Percentiles rank a stretch among this genome's conserved stretches.
Evolutionary conservation across 1,140 invertebrate genomes (phyloP).

Genomic region (Drosophila willistoni): DNA sequence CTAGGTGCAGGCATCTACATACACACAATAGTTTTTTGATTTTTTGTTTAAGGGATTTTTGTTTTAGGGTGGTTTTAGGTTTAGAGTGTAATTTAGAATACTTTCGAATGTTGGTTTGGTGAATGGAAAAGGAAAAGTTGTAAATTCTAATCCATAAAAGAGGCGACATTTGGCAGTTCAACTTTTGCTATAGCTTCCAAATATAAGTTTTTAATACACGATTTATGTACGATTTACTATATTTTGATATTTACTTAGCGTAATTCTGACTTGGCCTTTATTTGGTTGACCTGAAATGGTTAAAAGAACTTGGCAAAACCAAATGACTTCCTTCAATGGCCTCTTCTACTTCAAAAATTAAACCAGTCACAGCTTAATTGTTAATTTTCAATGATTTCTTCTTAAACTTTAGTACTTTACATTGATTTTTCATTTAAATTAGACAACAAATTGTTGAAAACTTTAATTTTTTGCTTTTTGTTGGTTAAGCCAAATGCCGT

Average conservation of each 20-base stretch:
- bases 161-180: not conserved
- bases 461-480: not conserved
- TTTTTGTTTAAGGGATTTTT: constrained; percentile 15
- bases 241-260: too few relatives aligned
- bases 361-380: too few relatives aligned
- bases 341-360: too few relatives aligned
- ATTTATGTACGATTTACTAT: too few relatives aligned
- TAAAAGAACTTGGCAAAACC: too few relatives aligned
- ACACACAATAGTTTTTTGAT: constrained; percentile 53
- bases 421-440: too few relatives aligned
- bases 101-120: not conserved
- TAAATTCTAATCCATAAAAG: not conserved
- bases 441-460: too few relatives aligned
- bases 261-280: not conserved
- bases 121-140: too few relatives aligned
- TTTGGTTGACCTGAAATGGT: too few relatives aligned
- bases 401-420: too few relatives aligned
- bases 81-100: constrained; percentile 16
- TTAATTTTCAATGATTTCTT: too few relatives aligned
- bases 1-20: constrained; percentile 87
- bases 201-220: not conserved
- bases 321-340: too few relatives aligned
- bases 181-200: not conserved
- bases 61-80: constrained; percentile 3
- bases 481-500: not conserved